Evolutionary conservation across 2,888 invertebrate genomes (phyloP).

Genomic region (Ormyrus labotus): DNA sequence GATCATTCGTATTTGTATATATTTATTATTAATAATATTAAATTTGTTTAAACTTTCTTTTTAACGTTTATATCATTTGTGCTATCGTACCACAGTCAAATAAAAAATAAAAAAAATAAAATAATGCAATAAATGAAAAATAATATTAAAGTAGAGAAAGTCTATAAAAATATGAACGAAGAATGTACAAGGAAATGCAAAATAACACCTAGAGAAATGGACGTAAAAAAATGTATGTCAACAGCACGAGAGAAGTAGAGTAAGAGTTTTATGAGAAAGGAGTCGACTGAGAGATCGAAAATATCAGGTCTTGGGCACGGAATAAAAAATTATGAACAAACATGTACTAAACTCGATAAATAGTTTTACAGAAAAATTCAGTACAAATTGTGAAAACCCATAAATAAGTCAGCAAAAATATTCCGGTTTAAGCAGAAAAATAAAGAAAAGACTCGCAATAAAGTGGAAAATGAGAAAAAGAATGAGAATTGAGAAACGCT

Average conservation of each 20-base stretch:
- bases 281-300: not conserved
- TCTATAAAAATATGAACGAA: not conserved
- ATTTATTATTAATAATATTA: no score
- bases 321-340: not conserved
- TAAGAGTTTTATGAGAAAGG: not conserved
- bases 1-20: no score
- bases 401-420: not conserved
- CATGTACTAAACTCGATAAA: not conserved
- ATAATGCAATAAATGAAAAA: no score
- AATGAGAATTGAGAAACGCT: not conserved
- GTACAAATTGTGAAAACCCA: not conserved
- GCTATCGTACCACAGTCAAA: no score
- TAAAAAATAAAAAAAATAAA: no score
- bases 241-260: slow-evolving; percentile 38
- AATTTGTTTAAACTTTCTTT: no score
- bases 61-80: no score
- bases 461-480: not conserved
- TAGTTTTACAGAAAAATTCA: not conserved
- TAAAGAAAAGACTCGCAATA: not conserved
- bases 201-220: not conserved
- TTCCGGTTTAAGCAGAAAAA: not conserved
- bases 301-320: not conserved
- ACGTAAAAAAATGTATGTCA: slow-evolving; percentile 34
- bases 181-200: slow-evolving; percentile 1
- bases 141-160: not conserved